phyloP scores from a whole-genome alignment of 2,888 invertebrate species.

The Linnaemya vulpina region DNA sequence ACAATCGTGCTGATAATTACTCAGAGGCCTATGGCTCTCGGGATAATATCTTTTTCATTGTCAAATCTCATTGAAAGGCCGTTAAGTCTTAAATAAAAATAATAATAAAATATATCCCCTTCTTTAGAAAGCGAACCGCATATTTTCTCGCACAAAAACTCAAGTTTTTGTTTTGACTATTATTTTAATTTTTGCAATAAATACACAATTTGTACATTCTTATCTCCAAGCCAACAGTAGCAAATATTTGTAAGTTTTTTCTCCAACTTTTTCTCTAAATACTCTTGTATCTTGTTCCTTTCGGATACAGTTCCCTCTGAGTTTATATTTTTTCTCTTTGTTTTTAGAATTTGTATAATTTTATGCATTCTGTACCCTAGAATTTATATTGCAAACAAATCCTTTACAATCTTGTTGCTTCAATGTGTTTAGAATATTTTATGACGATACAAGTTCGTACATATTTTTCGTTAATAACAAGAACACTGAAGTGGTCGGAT shows the following conservation, averaged over 20 bases:
- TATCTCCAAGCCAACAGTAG: slow-evolving; percentile 12
- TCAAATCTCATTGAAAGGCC: too few species aligned
- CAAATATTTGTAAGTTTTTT: neutral
- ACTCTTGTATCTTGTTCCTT: neutral
- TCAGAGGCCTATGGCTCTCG: too few species aligned
- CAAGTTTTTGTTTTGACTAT: neutral
- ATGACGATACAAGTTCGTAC: neutral
- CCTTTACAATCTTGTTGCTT: neutral
- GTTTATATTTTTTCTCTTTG: neutral
- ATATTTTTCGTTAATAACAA: neutral
- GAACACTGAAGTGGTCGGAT: neutral
- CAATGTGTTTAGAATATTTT: slow-evolving; percentile 39
- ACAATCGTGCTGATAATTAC: too few species aligned
- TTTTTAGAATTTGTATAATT: neutral
- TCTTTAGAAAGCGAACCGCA: too few species aligned
- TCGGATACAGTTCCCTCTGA: neutral
- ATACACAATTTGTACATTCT: neutral
- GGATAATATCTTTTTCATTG: too few species aligned
- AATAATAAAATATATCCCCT: too few species aligned
- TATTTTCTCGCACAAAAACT: slow-evolving; percentile 20
- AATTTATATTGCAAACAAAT: slow-evolving; percentile 13
- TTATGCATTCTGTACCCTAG: slow-evolving; percentile 11
- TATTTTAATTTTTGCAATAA: neutral
- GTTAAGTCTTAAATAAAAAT: too few species aligned
- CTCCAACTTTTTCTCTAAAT: neutral